A percentile compares a stretch with the other conserved stretches of the same genome.
Evolutionary conservation across 2,797 vertebrate species (phyloP).

Genomic region (Hephaestus fuliginosus): DNA sequence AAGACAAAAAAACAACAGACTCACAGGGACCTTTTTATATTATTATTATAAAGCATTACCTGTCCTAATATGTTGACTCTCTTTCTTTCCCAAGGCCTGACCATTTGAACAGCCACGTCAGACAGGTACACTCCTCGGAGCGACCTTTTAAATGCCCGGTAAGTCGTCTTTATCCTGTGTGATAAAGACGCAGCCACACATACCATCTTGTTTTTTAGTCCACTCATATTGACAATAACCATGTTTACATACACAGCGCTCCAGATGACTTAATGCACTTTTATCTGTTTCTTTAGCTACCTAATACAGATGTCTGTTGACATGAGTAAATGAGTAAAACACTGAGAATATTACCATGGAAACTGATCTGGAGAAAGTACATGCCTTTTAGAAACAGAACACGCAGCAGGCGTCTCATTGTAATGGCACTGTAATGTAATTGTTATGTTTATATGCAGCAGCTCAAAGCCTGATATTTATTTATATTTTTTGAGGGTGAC

Average conservation of each 20-base stretch:
- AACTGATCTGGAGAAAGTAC: constrained; percentile 21
- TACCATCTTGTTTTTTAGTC: neutral
- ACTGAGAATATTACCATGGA: constrained; percentile 33
- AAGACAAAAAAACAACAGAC: neutral
- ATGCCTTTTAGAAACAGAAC: constrained; percentile 3
- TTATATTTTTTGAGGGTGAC: neutral
- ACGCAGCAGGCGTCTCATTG: neutral
- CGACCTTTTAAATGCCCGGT: constrained; percentile 94
- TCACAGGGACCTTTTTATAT: no score
- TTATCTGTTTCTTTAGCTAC: neutral
- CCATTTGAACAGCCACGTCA: constrained; percentile 95
- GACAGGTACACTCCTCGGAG: constrained; percentile 95
- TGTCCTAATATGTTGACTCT: constrained; percentile 21
- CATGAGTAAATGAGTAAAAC: constrained; percentile 15
- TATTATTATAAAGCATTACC: neutral
- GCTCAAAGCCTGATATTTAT: neutral
- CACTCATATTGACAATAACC: neutral
- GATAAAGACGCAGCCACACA: neutral
- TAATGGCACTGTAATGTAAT: neutral
- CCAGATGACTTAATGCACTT: neutral
- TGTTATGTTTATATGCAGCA: neutral
- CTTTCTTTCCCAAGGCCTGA: constrained; percentile 85
- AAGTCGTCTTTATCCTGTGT: constrained; percentile 41
- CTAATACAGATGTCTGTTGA: constrained; percentile 2
- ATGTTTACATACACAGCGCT: neutral